phyloP scores from a whole-genome alignment of 2,797 vertebrate species.

The Sciaenops ocellatus region DNA sequence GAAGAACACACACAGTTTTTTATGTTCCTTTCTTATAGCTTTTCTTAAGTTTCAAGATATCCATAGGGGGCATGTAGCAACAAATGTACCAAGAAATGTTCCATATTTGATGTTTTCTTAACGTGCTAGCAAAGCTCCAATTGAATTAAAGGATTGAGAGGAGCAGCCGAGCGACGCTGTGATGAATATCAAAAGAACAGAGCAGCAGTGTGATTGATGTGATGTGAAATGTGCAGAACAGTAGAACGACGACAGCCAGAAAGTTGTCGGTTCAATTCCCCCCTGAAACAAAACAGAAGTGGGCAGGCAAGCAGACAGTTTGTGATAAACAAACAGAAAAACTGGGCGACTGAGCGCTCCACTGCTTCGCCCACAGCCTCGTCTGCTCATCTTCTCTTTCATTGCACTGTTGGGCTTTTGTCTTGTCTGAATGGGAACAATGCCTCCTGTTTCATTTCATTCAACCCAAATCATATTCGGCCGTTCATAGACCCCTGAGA shows the following conservation, averaged over 20 bases:
- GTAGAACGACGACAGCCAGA: slow-evolving; percentile 2
- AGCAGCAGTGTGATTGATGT: slow-evolving; percentile 12
- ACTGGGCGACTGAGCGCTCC: neutral
- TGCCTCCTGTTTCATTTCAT: neutral
- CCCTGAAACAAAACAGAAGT: neutral
- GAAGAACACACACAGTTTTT: no score
- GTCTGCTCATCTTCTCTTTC: neutral
- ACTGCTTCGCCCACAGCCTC: neutral
- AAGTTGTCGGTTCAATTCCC: slow-evolving; percentile 22
- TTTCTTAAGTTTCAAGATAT: no score
- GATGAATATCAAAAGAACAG: neutral
- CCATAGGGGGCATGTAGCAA: no score
- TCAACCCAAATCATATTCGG: neutral
- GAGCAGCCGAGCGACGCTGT: neutral
- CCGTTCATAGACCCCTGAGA: neutral
- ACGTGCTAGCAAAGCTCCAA: neutral
- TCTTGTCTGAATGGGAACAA: neutral
- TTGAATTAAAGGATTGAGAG: neutral
- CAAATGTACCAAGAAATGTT: no score
- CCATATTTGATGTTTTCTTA: neutral
- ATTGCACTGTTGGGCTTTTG: neutral
- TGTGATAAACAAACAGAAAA: neutral
- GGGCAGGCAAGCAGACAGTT: neutral
- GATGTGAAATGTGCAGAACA: slow-evolving; percentile 45
- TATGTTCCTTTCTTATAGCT: no score